phyloP scores from a whole-genome alignment of 2,797 vertebrate species.

The Anguilla pacifica region DNA sequence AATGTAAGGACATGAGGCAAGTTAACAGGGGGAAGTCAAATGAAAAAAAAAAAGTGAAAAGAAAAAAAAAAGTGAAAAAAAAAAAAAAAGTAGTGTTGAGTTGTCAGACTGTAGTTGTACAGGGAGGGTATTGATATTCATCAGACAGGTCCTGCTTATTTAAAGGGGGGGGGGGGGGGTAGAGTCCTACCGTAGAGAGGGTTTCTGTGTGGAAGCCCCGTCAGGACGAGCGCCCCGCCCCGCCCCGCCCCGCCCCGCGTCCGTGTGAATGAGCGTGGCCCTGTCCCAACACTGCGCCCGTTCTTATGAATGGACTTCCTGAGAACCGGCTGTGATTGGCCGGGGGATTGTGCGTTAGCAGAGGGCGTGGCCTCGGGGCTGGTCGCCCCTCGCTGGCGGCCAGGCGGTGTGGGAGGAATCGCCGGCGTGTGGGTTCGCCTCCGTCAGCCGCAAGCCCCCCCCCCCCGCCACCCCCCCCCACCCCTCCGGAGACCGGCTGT shows the following conservation, averaged over 20 bases:
- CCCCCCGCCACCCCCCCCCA: not conserved
- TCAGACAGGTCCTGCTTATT: not conserved
- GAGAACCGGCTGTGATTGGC: constrained; percentile 64
- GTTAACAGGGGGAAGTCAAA: not conserved
- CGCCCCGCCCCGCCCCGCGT: no score
- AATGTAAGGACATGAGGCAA: not conserved
- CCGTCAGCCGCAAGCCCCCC: constrained; percentile 11
- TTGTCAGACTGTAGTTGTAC: not conserved
- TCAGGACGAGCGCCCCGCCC: not conserved
- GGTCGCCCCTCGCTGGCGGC: constrained; percentile 43
- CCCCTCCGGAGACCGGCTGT: constrained; percentile 52
- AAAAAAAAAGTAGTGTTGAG: not conserved
- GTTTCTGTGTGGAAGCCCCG: not conserved
- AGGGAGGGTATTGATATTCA: not conserved
- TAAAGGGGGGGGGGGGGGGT: not conserved
- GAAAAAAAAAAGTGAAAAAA: not conserved
- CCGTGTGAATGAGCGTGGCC: not conserved
- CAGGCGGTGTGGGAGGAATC: constrained; percentile 44
- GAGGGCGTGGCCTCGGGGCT: constrained; percentile 37
- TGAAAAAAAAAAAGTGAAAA: not conserved
- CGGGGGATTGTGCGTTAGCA: constrained; percentile 42
- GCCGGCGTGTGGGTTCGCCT: constrained; percentile 50
- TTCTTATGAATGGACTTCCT: constrained; percentile 75
- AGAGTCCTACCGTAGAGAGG: not conserved
- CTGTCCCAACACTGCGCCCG: constrained; percentile 30